Conservation (phyloP, 92 coral and sea anemone species). For the Parazoanthus darwini region DNA sequence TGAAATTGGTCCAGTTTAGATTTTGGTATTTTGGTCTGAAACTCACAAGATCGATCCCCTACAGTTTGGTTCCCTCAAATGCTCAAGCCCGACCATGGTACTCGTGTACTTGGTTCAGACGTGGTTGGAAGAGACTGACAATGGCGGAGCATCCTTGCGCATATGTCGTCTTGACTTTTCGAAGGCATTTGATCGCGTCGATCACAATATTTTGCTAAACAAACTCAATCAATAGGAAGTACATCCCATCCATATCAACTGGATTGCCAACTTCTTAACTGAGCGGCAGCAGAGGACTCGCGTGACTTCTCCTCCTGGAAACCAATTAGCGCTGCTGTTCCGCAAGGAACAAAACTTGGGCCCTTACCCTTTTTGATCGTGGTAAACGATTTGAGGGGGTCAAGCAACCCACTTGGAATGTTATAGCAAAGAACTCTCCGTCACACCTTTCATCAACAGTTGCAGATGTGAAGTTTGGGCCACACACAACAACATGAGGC, state of each 20-base stretch:
- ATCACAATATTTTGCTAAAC: constrained; percentile 23
- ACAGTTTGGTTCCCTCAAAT: constrained; percentile 27
- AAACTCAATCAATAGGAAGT: constrained; percentile 3
- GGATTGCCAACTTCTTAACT: not conserved
- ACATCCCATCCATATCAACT: not conserved
- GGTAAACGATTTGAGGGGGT: too few relatives aligned
- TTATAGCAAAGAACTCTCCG: too few relatives aligned
- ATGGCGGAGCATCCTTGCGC: constrained; percentile 21
- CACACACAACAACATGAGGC: too few relatives aligned
- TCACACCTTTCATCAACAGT: too few relatives aligned
- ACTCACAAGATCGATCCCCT: constrained; percentile 32
- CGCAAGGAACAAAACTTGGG: not conserved
- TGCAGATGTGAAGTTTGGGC: too few relatives aligned
- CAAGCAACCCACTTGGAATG: too few relatives aligned
- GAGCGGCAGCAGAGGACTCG: too few relatives aligned
- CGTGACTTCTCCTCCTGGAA: constrained; percentile 17
- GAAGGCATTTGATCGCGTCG: constrained; percentile 23
- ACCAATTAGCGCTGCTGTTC: not conserved
- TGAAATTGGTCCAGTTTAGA: too few relatives aligned
- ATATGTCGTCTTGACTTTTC: constrained; percentile 27
- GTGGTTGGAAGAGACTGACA: constrained; percentile 32
- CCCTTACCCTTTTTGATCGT: not conserved
- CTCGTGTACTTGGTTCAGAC: constrained; percentile 34
- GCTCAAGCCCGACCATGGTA: constrained; percentile 5
- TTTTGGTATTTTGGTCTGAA: too few relatives aligned